Base-by-base conservation (phyloP, 2,797 vertebrate genomes). In the Tragelaphus eurycerus region DNA sequence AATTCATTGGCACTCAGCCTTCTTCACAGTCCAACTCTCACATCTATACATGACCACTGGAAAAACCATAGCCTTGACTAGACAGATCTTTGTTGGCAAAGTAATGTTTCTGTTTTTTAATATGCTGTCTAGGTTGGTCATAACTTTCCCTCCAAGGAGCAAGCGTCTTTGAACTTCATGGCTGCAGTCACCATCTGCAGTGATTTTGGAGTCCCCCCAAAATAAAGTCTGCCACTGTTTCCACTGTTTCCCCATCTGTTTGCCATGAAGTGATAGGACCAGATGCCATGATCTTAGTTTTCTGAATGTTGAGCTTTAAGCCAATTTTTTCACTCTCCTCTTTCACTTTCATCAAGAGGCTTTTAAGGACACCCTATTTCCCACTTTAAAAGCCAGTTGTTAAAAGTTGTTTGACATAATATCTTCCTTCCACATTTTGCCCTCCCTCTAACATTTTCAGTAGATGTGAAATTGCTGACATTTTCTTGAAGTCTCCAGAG, bases 401-500 rank as follows among this genome's bases (percentile, higher is more conserved):
- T 34, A 60, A 81, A 96, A 88, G 57, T 83, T 78, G 34, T 89
- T 82, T 95, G 64, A 85, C 50, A 90, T n/a, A 8, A 29, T 16
- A 54, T 74, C 31, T 95, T 84, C 34, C 27, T 94, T n/a, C 27
- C 9, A 23, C 52, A 5, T 4, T 67, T 81, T 95, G 12, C 15
- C 59, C n/a, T 79, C 52, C 62, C 67, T 54, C 29, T 95, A 90
- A 96, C 23, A 29, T 96, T 95, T 97, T 74, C 50, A 4, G 55
- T 64, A 59, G 62, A 64, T 78, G n/a, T 59, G 91, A 95, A 87
- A 13, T 43, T 83, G 14, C 71, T 96, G 64, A 82, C 46, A 59
- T 96, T 87, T 96, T 93, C 83, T 52, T 89, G n/a, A 91, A 74
- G 60, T 81, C 19, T 9, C 67, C 85, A 87, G 52, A 91, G 55